phyloP scores from a whole-genome alignment of 2,888 invertebrate genomes.

The Coelopa pilipes region DNA sequence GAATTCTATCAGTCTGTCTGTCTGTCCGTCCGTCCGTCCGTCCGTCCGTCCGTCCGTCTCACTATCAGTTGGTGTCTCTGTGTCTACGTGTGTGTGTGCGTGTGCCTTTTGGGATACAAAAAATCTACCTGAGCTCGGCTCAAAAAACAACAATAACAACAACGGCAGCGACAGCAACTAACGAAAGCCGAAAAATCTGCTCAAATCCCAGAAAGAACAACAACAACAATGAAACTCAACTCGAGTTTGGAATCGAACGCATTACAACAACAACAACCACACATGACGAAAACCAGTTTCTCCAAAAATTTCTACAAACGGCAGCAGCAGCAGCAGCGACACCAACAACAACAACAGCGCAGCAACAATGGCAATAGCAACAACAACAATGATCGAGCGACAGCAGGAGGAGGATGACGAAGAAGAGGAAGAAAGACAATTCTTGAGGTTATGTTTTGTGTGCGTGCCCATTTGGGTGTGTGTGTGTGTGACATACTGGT shows the following conservation, averaged over 20 bases:
- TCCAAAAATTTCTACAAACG: constrained; percentile 27
- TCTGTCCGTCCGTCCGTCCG: not conserved
- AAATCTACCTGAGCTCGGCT: constrained; percentile 34
- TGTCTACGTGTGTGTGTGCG: constrained; percentile 22
- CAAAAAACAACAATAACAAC: constrained; percentile 22
- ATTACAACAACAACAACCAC: constrained; percentile 19
- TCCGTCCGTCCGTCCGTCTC: no score
- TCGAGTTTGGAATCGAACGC: not conserved
- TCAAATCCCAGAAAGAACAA: constrained; percentile 18
- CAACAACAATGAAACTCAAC: constrained; percentile 16
- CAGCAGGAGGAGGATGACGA: constrained; percentile 14
- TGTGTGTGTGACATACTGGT: constrained; percentile 30
- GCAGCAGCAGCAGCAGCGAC: constrained; percentile 12
- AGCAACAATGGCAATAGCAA: not conserved
- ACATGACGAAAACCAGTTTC: constrained; percentile 31
- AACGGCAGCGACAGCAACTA: not conserved
- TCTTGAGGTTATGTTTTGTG: constrained; percentile 14
- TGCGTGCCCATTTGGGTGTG: constrained; percentile 37
- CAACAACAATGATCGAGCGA: not conserved
- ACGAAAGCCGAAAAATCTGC: constrained; percentile 12
- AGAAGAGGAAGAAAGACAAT: not conserved
- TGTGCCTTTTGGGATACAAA: constrained; percentile 23
- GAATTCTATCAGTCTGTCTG: not conserved
- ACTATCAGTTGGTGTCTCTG: not conserved
- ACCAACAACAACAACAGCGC: constrained; percentile 11